phyloP scores from a whole-genome alignment of 2,797 vertebrate species.

The Hippopotamyrus pictus region DNA sequence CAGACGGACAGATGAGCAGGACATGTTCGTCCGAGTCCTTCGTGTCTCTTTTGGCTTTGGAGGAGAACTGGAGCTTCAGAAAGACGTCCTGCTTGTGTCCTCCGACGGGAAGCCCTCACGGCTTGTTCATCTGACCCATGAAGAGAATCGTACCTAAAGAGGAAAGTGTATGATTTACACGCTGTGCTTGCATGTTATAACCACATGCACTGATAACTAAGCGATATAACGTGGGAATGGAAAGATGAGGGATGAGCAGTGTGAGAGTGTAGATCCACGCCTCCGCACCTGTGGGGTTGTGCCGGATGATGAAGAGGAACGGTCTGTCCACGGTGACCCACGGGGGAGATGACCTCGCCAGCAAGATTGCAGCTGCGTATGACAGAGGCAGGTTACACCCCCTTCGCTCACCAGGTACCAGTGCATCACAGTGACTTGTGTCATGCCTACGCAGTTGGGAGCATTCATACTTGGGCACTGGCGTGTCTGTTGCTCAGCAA shows the following conservation, averaged over 20 bases:
- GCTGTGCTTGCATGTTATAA: background rate
- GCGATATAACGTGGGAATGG: background rate
- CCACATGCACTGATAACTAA: background rate
- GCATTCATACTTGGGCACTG: background rate
- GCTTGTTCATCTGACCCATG: slow-evolving; percentile 90
- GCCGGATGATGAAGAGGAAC: slow-evolving; percentile 85
- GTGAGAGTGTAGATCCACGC: background rate
- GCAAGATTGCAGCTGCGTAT: slow-evolving; percentile 75
- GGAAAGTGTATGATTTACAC: background rate
- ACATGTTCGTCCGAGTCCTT: background rate
- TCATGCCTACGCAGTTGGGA: background rate
- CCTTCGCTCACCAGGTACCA: background rate
- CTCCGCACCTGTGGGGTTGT: slow-evolving; percentile 80
- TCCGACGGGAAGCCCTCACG: slow-evolving; percentile 50
- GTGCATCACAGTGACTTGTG: background rate
- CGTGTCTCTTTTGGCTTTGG: slow-evolving; percentile 7
- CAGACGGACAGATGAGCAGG: background rate
- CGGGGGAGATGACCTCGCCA: slow-evolving; percentile 85
- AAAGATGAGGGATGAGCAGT: background rate
- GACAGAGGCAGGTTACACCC: background rate
- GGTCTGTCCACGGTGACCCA: slow-evolving; percentile 86
- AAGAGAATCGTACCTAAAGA: slow-evolving; percentile 83
- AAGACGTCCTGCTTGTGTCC: background rate
- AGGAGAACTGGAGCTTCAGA: slow-evolving; percentile 2
- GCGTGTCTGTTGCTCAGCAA: background rate